Evolutionary conservation across 2,113 vertebrate species (phyloP).

Genomic region (Melanerpes formicivorus): DNA sequence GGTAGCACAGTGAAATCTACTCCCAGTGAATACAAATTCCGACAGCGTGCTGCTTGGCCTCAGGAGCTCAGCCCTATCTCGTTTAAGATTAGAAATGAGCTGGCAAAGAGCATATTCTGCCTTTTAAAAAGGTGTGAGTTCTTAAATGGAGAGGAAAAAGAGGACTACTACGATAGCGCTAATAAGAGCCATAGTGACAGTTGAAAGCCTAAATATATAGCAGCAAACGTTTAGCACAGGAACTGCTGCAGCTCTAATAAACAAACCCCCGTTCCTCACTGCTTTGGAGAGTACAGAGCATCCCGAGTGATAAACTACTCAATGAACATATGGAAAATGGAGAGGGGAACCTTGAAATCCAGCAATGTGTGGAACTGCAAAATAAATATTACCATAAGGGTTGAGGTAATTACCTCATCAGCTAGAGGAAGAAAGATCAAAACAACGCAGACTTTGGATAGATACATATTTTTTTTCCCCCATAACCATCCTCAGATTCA

Average conservation of each 20-base stretch:
- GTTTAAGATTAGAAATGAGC: constrained; percentile 54
- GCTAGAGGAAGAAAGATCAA: constrained; percentile 48
- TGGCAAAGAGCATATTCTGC: constrained; percentile 29
- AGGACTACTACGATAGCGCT: constrained; percentile 19
- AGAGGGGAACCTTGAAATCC: constrained; percentile 16
- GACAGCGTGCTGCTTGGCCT: not conserved
- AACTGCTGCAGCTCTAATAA: constrained; percentile 44
- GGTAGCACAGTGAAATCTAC: constrained; percentile 9
- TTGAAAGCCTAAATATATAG: constrained; percentile 24
- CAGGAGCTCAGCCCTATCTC: constrained; percentile 34
- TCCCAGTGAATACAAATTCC: constrained; percentile 5
- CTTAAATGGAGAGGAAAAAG: constrained; percentile 50
- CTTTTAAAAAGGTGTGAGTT: constrained; percentile 63
- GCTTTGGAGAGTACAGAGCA: constrained; percentile 25
- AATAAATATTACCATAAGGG: constrained; percentile 66
- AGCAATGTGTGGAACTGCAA: constrained; percentile 44
- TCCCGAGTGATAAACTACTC: not conserved
- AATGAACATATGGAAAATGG: constrained; percentile 45
- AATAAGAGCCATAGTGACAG: constrained; percentile 35
- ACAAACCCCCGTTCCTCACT: not conserved
- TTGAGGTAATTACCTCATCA: constrained; percentile 58
- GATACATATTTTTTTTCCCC: not conserved
- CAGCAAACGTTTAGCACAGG: constrained; percentile 17
- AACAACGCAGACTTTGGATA: constrained; percentile 5
- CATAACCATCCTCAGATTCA: constrained; percentile 25